These are phyloP conservation scores for Hypsopygia costalis DNA, from an alignment of 2,888 invertebrate species.

Conservation along the genomic window DNA sequence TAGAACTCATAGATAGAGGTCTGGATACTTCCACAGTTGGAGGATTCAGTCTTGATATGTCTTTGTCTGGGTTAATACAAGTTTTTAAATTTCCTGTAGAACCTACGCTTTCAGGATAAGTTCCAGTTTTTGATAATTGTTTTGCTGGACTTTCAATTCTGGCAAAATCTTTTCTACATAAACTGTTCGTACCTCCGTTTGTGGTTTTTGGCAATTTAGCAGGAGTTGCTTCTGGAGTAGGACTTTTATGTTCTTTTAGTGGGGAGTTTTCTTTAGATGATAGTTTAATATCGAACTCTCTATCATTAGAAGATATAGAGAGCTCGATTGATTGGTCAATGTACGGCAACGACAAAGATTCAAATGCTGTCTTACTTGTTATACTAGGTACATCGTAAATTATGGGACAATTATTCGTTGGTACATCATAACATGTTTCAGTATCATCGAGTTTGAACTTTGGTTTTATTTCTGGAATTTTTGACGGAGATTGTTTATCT, in stretches of 20 bases:
- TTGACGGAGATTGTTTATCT: conserved; percentile 41
- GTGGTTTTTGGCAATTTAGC: conserved; percentile 47
- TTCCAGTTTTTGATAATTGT: conserved; percentile 50
- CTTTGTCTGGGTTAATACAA: conserved; percentile 53
- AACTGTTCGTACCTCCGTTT: conserved; percentile 55
- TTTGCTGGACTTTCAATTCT: conserved; percentile 48
- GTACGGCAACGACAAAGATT: conserved; percentile 66
- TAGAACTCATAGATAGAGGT: conserved; percentile 88
- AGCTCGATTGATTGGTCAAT: conserved; percentile 74
- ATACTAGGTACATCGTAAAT: conserved; percentile 69
- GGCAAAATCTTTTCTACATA: conserved; percentile 60
- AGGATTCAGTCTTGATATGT: conserved; percentile 74
- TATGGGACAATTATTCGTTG: conserved; percentile 64
- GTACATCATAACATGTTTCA: conserved; percentile 64
- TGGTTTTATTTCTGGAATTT: conserved; percentile 39
- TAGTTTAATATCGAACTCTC: conserved; percentile 72
- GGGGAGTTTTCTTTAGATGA: conserved; percentile 64
- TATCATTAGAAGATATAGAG: conserved; percentile 71
- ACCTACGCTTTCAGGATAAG: conserved; percentile 60
- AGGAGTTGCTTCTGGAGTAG: conserved; percentile 46
- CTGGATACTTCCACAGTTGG: conserved; percentile 80
- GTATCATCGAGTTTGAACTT: conserved; percentile 56
- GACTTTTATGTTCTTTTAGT: conserved; percentile 42
- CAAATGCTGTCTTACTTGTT: conserved; percentile 65
- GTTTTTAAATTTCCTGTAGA: conserved; percentile 70